Conservation (phyloP, 2,888 invertebrate genomes). For the Rotaria socialis region DNA sequence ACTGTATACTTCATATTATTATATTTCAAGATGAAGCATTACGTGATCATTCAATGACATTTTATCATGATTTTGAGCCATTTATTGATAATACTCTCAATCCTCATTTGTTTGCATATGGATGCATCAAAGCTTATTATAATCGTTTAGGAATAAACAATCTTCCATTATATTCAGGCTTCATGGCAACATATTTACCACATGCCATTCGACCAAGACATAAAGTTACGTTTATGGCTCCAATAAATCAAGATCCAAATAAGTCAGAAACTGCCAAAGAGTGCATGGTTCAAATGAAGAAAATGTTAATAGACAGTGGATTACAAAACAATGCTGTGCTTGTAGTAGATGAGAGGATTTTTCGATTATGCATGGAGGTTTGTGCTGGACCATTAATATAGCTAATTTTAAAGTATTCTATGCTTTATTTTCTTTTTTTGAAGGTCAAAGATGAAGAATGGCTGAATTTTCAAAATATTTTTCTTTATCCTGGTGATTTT, state of each 20-base stretch:
- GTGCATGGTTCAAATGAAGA: not conserved
- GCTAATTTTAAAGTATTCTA: too few relatives aligned
- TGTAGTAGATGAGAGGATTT: not conserved
- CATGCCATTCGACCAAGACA: not conserved
- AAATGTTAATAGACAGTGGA: not conserved
- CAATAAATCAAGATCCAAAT: not conserved
- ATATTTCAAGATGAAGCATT: too few relatives aligned
- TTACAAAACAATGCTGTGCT: not conserved
- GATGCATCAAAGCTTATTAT: not conserved
- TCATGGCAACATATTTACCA: not conserved
- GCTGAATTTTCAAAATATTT: not conserved
- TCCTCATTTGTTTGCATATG: not conserved
- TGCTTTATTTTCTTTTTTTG: not conserved
- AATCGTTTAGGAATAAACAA: not conserved
- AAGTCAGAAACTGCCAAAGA: not conserved
- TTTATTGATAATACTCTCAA: not conserved
- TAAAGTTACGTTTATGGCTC: not conserved
- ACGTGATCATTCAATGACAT: too few relatives aligned
- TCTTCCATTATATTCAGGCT: not conserved
- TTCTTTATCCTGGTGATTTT: not conserved
- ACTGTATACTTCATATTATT: too few relatives aligned
- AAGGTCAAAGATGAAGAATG: not conserved
- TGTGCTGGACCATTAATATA: too few relatives aligned
- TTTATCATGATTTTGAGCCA: not conserved
- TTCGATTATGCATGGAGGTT: not conserved